Conservation (phyloP, 2,797 vertebrate species). For the Silurus lanzhouensis region DNA sequence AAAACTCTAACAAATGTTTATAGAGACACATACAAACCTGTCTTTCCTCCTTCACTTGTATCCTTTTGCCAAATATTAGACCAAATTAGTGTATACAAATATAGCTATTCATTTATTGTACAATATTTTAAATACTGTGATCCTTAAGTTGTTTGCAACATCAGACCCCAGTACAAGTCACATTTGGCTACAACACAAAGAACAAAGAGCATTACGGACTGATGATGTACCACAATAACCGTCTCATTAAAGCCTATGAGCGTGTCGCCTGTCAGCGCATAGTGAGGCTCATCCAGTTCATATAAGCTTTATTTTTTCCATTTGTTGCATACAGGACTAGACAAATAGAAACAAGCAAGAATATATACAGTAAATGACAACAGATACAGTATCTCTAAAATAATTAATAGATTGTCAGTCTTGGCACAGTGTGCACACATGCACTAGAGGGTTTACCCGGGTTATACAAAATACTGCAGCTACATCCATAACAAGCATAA, state of each 20-base stretch:
- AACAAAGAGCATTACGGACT: conserved; percentile 93
- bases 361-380: too few relatives aligned
- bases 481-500: too few relatives aligned
- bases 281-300: not conserved
- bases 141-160: conserved; percentile 69
- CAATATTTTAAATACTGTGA: not conserved
- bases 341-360: too few relatives aligned
- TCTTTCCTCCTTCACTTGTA: conserved; percentile 75
- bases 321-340: too few relatives aligned
- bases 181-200: conserved; percentile 92
- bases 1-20: conserved; percentile 87
- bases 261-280: conserved; percentile 84
- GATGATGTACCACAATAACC: conserved; percentile 92
- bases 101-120: not conserved
- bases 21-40: conserved; percentile 85
- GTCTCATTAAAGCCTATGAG: conserved; percentile 73
- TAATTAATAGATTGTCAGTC: too few relatives aligned
- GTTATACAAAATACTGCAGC: too few relatives aligned
- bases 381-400: too few relatives aligned
- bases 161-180: conserved; percentile 79
- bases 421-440: too few relatives aligned
- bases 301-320: too few relatives aligned
- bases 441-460: too few relatives aligned
- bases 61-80: conserved; percentile 67
- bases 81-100: not conserved